phyloP scores from a whole-genome alignment of 2,888 invertebrate genomes.

The Eupithecia insigniata region DNA sequence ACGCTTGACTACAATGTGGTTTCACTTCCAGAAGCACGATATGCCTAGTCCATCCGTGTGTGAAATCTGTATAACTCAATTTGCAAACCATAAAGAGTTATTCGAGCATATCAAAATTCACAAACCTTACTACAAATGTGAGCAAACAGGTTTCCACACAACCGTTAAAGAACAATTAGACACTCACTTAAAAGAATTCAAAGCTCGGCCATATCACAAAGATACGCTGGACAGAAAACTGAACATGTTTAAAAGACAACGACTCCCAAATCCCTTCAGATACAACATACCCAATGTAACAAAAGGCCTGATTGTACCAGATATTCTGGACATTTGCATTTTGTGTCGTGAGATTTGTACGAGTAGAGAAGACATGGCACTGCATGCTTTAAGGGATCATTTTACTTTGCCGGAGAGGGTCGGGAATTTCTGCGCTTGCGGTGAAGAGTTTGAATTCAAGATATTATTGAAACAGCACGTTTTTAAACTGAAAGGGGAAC shows the following conservation, averaged over 20 bases:
- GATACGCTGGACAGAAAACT: neutral
- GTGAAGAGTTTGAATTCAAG: conserved; percentile 56
- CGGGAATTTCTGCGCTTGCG: conserved; percentile 55
- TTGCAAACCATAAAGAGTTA: conserved; percentile 36
- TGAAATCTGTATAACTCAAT: conserved; percentile 57
- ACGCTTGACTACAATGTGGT: conserved; percentile 42
- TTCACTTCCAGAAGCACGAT: conserved; percentile 57
- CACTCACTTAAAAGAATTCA: conserved; percentile 46
- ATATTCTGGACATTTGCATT: conserved; percentile 54
- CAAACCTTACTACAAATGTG: conserved; percentile 50
- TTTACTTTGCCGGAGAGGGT: neutral
- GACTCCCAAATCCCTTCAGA: neutral
- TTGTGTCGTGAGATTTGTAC: conserved; percentile 62
- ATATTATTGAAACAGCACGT: conserved; percentile 65
- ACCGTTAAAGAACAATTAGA: conserved; percentile 44
- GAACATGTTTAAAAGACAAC: neutral
- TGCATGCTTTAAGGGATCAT: conserved; percentile 54
- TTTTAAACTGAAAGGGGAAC: conserved; percentile 52
- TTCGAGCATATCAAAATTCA: conserved; percentile 54
- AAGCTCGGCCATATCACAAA: neutral
- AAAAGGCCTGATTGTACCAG: conserved; percentile 49
- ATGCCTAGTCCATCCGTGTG: conserved; percentile 54
- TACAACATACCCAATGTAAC: conserved; percentile 42
- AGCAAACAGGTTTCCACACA: conserved; percentile 51
- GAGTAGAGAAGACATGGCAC: conserved; percentile 34